Evolutionary conservation across 2,797 vertebrate genomes (phyloP), one percentile per base, ranked within the genome.

Genomic region (Liasis olivaceus): DNA sequence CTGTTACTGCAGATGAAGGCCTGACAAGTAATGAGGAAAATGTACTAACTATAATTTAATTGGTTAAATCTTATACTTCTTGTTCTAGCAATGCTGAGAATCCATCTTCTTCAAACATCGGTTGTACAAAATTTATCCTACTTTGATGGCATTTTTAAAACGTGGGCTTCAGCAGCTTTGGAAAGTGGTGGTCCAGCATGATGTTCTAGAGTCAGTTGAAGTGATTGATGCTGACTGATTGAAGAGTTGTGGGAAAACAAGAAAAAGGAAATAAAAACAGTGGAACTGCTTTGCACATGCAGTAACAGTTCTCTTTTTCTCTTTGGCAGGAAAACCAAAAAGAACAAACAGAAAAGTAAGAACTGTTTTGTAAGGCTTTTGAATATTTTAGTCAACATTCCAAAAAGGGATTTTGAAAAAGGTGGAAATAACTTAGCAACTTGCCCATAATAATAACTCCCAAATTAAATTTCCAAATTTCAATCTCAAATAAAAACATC

Each of bases 341-440:
- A 99, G 98, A 98, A 98, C 96, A 99, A 99, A 95, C 99, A 98
- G 97, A 99, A 99, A 98, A 98, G 99, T 99, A 98, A 98, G 98
- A 97, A 85, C 85, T n/a, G 28, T 24, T 47, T 13, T 54, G 11
- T 26, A 31, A 60, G 81, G 24, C 42, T 42, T 47, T 28, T 77
- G 47, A 42, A 0, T 26, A 14, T 60, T 92, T 22, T 31, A 12
- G 11, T 47, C 47, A 51, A 14, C 69, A 47, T 85, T 36, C 28
- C 54, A 17, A 20, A 5, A 47, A n/a, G 36, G 31, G 12, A 24
- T 28, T 69, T 47, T 14, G 63, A 6, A 54, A 92, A 63, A 36
- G 47, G 9, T 31, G 24, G 6, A 13, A 54, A 22, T 7, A 13
- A 6, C 15, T 88, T 72, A 24, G 36, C 26, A 22, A 56, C 24